Percentiles rank a stretch among this genome's conserved stretches.
phyloP scores from a whole-genome alignment of 2,113 vertebrate genomes.

The Paraplagusia blochii region DNA sequence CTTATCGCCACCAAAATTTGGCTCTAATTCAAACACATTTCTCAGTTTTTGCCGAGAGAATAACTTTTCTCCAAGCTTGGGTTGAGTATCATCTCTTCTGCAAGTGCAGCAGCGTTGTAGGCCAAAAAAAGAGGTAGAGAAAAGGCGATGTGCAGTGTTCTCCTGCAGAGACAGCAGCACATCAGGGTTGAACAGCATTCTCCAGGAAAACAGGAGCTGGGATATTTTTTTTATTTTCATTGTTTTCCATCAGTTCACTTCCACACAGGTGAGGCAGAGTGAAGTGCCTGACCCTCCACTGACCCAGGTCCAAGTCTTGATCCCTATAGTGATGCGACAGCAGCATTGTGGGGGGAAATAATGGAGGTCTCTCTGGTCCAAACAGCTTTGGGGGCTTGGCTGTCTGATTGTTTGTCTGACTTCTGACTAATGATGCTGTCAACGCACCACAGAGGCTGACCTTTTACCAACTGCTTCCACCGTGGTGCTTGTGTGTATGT shows the following conservation, averaged over 20 bases:
- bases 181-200: too few species aligned
- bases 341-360: slow-evolving; percentile 39
- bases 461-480: slow-evolving; percentile 66
- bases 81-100: too few species aligned
- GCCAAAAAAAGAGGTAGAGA: too few species aligned
- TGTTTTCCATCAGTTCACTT: neutral
- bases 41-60: too few species aligned
- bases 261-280: slow-evolving; percentile 13
- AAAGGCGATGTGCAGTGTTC: too few species aligned
- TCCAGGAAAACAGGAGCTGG: too few species aligned
- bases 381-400: slow-evolving; percentile 57
- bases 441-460: slow-evolving; percentile 64
- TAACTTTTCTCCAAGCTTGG: too few species aligned
- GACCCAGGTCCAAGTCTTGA: slow-evolving; percentile 31
- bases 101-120: too few species aligned
- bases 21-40: too few species aligned
- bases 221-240: too few species aligned
- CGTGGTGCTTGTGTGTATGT: slow-evolving; percentile 32
- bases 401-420: slow-evolving; percentile 57
- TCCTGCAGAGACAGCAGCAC: too few species aligned
- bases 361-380: slow-evolving; percentile 52
- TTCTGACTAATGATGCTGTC: slow-evolving; percentile 71
- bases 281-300: slow-evolving; percentile 26
- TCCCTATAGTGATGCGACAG: slow-evolving; percentile 28
- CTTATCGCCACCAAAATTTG: too few species aligned